Conservation (phyloP, 2,797 vertebrate genomes). For the Rhodeus uyekii region DNA sequence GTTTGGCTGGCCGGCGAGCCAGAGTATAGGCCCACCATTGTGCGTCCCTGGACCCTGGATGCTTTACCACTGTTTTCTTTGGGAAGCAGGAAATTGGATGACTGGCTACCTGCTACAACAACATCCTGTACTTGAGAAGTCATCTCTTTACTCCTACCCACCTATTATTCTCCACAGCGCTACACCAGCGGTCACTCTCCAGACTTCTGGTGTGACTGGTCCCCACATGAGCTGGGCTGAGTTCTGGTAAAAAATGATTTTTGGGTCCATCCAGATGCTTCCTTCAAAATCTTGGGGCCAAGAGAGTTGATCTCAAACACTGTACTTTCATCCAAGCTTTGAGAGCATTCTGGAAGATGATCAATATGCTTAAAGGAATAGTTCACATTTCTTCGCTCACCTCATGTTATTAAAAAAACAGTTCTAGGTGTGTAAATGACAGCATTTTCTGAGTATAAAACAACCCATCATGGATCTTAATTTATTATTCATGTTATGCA, state of each 20-base stretch:
- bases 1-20: slow-evolving; percentile 72
- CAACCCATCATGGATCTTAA: background rate
- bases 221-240: slow-evolving; percentile 70
- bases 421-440: background rate
- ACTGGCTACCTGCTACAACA: slow-evolving; percentile 88
- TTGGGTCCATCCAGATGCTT: slow-evolving; percentile 82
- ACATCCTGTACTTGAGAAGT: slow-evolving; percentile 88
- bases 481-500: slow-evolving; percentile 25
- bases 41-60: slow-evolving; percentile 71
- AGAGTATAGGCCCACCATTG: slow-evolving; percentile 80
- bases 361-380: background rate
- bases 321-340: slow-evolving; percentile 63
- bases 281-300: slow-evolving; percentile 75
- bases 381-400: background rate
- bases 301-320: slow-evolving; percentile 64
- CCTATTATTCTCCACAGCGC: slow-evolving; percentile 79
- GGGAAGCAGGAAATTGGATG: slow-evolving; percentile 88
- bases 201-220: slow-evolving; percentile 65
- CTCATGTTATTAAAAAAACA: background rate
- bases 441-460: background rate
- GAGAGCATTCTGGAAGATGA: slow-evolving; percentile 5
- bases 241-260: slow-evolving; percentile 79
- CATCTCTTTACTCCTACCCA: slow-evolving; percentile 83
- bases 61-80: slow-evolving; percentile 82
- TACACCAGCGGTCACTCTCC: slow-evolving; percentile 76